Base-by-base conservation (phyloP, 1,140 invertebrate species). In the Aphelenchoides fujianensis region DNA sequence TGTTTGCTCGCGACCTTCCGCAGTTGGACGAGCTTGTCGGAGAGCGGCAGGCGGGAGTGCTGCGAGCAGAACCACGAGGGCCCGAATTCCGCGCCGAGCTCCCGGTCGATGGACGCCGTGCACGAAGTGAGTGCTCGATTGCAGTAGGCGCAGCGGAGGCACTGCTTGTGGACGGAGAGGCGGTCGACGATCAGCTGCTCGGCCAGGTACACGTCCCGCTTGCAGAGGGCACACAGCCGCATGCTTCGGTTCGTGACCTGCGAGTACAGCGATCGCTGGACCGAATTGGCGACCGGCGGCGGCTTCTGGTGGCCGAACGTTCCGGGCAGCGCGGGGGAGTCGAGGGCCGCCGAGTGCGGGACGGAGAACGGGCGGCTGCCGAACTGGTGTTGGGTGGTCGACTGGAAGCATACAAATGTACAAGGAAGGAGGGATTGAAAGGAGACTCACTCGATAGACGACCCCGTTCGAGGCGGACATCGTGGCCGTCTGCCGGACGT, bases 81-180 rank as follows among this genome's bases (percentile, higher is more conserved):
- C 1, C 67, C 67, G 66, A 55, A 67, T 19, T 69, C 55, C 3
- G n/a, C 30, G 31, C 16, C 16, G 62, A 67, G 69, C 1, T 12
- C 16, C 12, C 61, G 27, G 32, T 69, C 66, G 30, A 66, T 35
- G 53, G 53, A 34, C 12, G 63, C 1, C n/a, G 16, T 67, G 54
- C 75, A 70, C 16, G 75, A 52, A 3, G 59, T 19, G 3, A 76
- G 37, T 23, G 76, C 36, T 55, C 75, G 75, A 41, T 62, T 59
- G 52, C 75, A 76, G 57, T 78, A 76, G 30, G 61, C 71, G 68
- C 75, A 76, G 1, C 75, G 72, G 75, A 76, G 78, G 30, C 75
- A 76, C 5, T 59, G 74, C 57, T 78, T 76, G 48, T 78, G 75
- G 54, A 78, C 37, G 62, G 34, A 69, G 32, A 41, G 27, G 57